Base-by-base conservation (phyloP, 2,113 vertebrate genomes). In the Lasiurus borealis region DNA sequence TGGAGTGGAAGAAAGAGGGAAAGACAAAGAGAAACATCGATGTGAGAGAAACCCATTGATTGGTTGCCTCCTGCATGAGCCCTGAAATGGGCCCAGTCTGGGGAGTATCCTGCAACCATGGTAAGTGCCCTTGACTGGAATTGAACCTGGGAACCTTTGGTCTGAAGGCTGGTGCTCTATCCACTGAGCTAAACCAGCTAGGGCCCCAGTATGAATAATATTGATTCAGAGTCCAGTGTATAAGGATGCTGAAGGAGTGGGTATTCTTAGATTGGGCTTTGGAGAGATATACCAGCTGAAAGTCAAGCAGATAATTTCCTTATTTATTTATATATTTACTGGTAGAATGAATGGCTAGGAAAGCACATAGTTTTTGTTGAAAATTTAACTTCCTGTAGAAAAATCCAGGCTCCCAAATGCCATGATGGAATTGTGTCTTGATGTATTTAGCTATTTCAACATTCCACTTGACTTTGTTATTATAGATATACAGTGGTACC, bases 381-480 rank as follows among this genome's bases (percentile, higher is more conserved):
- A 95, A 82, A 72, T 93, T 52, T 90, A 92, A 96, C 90, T 94
- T 89, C 64, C 44, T 40, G 1, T 57, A 76, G 89, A 88, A 93
- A 93, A 93, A 76, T 57, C 52, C 64, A 71, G 25, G n/a, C 48
- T 96, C 72, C 46, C n/a, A n/a, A 59, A n/a, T 88, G 46, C 19
- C 15, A 11, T 54, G 31, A 69, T 90, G 73, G 62, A 69, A 90
- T 73, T 96, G 48, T 77, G 29, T 71, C 57, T 85, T 40, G 29
- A 77, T 69, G 44, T 88, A 94, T 91, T 46, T 83, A 31, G 40
- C 31, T 93, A 31, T 91, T 94, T 92, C 40, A 69, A 23, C 14
- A 78, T 88, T 80, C 52, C 54, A 73, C 48, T 92, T 96, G 93
- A 69, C 21, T 92, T 93, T 59, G 10, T 88, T 80, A 44, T 85